A percentile compares a stretch with the other conserved stretches of the same genome.
Evolutionary conservation across 2,797 vertebrate species (phyloP).

Genomic region (Chromis chromis): DNA sequence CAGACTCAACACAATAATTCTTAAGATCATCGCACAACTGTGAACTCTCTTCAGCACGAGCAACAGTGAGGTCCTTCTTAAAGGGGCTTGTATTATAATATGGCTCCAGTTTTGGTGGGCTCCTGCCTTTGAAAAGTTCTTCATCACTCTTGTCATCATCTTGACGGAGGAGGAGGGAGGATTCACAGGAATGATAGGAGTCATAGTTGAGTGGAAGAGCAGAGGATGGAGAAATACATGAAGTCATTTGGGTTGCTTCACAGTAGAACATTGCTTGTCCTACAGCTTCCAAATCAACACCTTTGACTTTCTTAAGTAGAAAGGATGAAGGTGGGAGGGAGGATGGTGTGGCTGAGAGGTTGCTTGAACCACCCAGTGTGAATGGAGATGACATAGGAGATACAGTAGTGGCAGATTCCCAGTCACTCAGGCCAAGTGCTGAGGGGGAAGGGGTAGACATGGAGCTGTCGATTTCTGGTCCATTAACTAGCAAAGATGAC

Average conservation of each 20-base stretch:
- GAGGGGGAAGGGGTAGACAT: conserved; percentile 36
- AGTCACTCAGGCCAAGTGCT: conserved; percentile 21
- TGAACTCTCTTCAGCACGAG: background rate
- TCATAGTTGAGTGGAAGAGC: conserved; percentile 4
- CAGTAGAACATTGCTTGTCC: background rate
- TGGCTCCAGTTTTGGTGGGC: conserved; percentile 22
- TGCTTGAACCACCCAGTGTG: conserved; percentile 1
- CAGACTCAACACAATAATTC: background rate
- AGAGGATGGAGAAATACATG: conserved; percentile 3
- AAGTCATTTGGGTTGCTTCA: conserved; percentile 26
- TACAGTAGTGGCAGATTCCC: conserved; percentile 22
- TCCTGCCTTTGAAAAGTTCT: background rate
- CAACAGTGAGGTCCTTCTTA: background rate
- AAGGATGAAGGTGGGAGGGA: conserved; percentile 2
- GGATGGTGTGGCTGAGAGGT: background rate
- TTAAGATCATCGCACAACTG: no score
- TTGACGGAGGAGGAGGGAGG: conserved; percentile 39
- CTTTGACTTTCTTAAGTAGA: background rate
- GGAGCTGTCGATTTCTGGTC: conserved; percentile 10
- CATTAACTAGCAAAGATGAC: background rate
- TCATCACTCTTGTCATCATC: conserved; percentile 11
- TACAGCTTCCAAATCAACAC: background rate
- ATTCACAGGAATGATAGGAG: conserved; percentile 33
- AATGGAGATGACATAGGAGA: conserved; percentile 37
- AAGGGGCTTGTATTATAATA: background rate